phyloP scores from a whole-genome alignment of 2,113 vertebrate genomes.

The Neodontobutis hainanensis region DNA sequence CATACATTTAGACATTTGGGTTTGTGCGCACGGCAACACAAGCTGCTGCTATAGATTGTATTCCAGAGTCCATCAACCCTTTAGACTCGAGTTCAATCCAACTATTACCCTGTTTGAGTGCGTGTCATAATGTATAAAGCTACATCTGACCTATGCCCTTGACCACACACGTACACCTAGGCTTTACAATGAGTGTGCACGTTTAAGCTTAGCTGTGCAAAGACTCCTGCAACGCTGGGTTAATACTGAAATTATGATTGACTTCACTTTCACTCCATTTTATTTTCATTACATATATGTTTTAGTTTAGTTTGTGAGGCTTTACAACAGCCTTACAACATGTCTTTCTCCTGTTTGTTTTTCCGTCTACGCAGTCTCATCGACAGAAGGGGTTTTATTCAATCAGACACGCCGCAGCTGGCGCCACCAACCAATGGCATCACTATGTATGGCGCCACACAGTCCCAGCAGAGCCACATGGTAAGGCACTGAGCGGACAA shows the following conservation, averaged over 20 bases:
- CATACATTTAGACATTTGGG: slow-evolving; percentile 14
- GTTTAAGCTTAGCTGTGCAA: slow-evolving; percentile 28
- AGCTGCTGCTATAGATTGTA: slow-evolving; percentile 4
- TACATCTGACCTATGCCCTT: slow-evolving; percentile 30
- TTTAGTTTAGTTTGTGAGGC: neutral
- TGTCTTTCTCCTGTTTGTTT: slow-evolving; percentile 34
- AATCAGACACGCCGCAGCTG: slow-evolving; percentile 85
- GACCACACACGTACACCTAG: slow-evolving; percentile 15
- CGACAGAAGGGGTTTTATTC: slow-evolving; percentile 91
- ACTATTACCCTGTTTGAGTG: slow-evolving; percentile 4
- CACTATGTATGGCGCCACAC: slow-evolving; percentile 92
- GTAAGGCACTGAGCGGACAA: slow-evolving; percentile 77
- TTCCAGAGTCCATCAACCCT: slow-evolving; percentile 8
- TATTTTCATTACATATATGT: neutral
- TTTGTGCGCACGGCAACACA: slow-evolving; percentile 1
- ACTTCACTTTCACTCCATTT: slow-evolving; percentile 4
- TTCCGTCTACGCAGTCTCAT: slow-evolving; percentile 82
- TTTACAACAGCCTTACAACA: neutral
- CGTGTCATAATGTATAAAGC: slow-evolving; percentile 2
- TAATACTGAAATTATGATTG: slow-evolving; percentile 39
- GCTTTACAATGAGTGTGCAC: slow-evolving; percentile 21
- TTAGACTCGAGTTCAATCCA: slow-evolving; percentile 34
- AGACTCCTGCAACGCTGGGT: slow-evolving; percentile 30
- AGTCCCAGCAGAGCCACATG: slow-evolving; percentile 95
- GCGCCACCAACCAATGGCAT: slow-evolving; percentile 89